Evolutionary conservation across 1,140 invertebrate species (phyloP).

Genomic region (Papilio aristodemus): DNA sequence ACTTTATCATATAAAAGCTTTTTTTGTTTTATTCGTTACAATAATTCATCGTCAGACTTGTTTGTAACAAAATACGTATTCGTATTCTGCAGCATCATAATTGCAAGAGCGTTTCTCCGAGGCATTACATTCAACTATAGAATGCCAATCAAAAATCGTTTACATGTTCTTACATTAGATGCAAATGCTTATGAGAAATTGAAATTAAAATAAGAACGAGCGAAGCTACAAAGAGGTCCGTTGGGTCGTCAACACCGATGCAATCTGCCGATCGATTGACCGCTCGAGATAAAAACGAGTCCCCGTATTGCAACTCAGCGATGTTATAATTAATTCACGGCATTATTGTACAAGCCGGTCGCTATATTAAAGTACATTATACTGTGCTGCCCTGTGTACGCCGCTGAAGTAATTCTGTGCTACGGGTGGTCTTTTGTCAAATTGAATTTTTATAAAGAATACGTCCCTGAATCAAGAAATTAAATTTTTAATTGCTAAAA

Average conservation of each 20-base stretch:
- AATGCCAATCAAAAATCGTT: constrained; percentile 30
- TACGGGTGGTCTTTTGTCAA: constrained; percentile 28
- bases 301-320: constrained; percentile 57
- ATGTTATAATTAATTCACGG: constrained; percentile 67
- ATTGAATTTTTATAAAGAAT: not conserved
- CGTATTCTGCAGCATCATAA: constrained; percentile 24
- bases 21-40: too few species aligned
- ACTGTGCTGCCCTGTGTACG: constrained; percentile 39
- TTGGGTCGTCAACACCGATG: constrained; percentile 41
- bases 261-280: constrained; percentile 47
- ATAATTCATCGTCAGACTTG: too few species aligned
- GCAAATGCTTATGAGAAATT: constrained; percentile 27
- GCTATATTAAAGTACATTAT: constrained; percentile 67
- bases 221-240: constrained; percentile 25
- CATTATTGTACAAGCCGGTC: constrained; percentile 69
- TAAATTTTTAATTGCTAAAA: not conserved
- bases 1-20: too few species aligned
- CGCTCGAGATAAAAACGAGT: constrained; percentile 49
- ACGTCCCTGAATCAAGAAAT: not conserved
- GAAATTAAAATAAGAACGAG: constrained; percentile 29
- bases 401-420: constrained; percentile 29
- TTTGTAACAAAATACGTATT: not conserved
- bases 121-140: constrained; percentile 24
- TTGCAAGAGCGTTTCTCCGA: constrained; percentile 9
- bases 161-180: constrained; percentile 29